phyloP scores from a whole-genome alignment of 2,888 invertebrate genomes.

The Sthenelais limicola region DNA sequence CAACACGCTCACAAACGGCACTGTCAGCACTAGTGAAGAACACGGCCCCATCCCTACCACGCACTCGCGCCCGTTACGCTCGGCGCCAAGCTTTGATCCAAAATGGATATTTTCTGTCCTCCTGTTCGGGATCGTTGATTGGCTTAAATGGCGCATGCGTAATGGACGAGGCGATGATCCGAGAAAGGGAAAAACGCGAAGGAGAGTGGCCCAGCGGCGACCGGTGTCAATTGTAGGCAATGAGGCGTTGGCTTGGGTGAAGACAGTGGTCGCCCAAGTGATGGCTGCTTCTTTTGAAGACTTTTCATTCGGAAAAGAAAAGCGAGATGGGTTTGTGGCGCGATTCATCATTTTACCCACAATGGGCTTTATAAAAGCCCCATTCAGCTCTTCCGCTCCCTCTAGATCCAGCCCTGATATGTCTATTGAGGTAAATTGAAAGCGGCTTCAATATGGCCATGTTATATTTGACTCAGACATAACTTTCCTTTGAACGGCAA shows the following conservation, averaged over 20 bases:
- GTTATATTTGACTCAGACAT: too few relatives aligned
- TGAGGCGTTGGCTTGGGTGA: neutral
- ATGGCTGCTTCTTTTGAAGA: neutral
- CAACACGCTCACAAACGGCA: constrained; percentile 37
- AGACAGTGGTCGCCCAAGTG: neutral
- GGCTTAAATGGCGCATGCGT: constrained; percentile 35
- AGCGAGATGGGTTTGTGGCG: neutral
- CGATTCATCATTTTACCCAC: constrained; percentile 17
- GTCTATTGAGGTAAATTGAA: too few relatives aligned
- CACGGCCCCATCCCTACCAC: neutral
- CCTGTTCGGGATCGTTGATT: constrained; percentile 32
- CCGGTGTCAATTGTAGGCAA: constrained; percentile 31
- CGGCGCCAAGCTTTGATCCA: constrained; percentile 15
- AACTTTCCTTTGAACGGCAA: too few relatives aligned
- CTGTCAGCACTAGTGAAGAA: constrained; percentile 19
- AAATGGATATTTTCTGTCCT: constrained; percentile 37
- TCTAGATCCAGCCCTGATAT: too few relatives aligned
- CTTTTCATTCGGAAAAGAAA: constrained; percentile 8
- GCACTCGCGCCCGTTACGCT: neutral
- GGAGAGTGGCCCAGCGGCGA: neutral
- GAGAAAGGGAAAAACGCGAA: constrained; percentile 12
- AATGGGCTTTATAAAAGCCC: constrained; percentile 24
- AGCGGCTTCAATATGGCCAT: too few relatives aligned
- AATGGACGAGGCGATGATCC: constrained; percentile 36
- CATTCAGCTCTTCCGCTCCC: constrained; percentile 3